These are phyloP conservation scores for Drosophila pachea DNA, from an alignment of 1,140 invertebrate species.

Conservation along the genomic window DNA sequence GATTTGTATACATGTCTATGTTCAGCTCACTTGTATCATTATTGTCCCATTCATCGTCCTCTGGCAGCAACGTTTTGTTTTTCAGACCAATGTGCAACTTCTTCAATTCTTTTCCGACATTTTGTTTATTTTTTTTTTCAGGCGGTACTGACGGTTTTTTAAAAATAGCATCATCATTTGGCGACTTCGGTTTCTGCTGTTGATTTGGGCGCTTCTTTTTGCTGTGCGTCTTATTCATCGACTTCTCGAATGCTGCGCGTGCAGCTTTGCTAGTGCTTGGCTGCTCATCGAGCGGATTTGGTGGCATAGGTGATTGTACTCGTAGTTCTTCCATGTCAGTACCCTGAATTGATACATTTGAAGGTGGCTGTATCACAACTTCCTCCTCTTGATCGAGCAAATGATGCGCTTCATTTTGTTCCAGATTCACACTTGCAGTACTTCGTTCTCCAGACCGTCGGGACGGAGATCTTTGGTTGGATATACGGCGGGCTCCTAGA, in stretches of 20 bases:
- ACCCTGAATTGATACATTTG: background rate
- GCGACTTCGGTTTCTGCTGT: background rate
- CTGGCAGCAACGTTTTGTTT: background rate
- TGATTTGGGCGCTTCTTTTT: background rate
- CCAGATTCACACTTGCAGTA: background rate
- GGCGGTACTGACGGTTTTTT: slow-evolving; percentile 45
- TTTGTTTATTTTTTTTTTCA: background rate
- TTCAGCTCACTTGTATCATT: slow-evolving; percentile 34
- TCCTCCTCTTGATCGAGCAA: background rate
- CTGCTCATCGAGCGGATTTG: slow-evolving; percentile 16
- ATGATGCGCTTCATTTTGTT: background rate
- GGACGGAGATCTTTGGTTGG: no score
- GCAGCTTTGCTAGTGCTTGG: slow-evolving; percentile 57
- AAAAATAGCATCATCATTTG: slow-evolving; percentile 19
- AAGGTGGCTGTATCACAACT: background rate
- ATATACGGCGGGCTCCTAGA: no score
- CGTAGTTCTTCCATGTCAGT: slow-evolving; percentile 34
- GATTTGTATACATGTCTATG: background rate
- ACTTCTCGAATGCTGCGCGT: slow-evolving; percentile 19
- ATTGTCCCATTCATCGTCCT: background rate
- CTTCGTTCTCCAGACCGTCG: background rate
- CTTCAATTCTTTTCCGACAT: slow-evolving; percentile 6
- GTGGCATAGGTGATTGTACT: slow-evolving; percentile 20
- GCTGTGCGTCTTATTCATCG: background rate
- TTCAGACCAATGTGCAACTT: slow-evolving; percentile 5